Base-by-base conservation (phyloP, 2,113 vertebrate genomes). In the Leiothrix lutea region DNA sequence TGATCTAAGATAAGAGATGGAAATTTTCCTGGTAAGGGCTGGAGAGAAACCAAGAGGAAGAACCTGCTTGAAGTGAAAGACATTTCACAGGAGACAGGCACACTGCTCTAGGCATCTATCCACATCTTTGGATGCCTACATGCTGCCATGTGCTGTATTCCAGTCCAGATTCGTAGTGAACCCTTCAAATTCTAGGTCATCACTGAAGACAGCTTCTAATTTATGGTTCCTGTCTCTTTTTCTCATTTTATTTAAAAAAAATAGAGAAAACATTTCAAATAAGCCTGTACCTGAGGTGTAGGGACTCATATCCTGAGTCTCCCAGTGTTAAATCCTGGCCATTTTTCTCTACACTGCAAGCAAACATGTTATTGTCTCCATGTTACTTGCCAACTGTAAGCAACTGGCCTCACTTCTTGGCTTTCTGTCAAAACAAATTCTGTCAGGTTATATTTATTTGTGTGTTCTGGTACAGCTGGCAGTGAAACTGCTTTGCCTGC, bases 391-490 rank as follows among this genome's bases (percentile, higher is more conserved):
- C 94, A 92, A 54, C 61, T 85, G 47, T 66, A 44, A 82, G 33
- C 28, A 58, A 89, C 75, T 94, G 80, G 72, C 61, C 58, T 25
- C 56, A 75, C 72, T 95, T 91, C 81, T 92, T 17, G 40, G 69
- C 66, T 77, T 57, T 65, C 45, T 77, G 42, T 94, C 92, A 95
- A 92, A 88, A 86, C 38, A 88, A 93, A 94, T 53, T 91, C 81
- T 80, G 57, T 77, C 73, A 82, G 69, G 38, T 93, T 96, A 86
- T 47, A 77, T 83, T 86, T 91, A 62, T 70, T 89, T 87, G 40
- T 89, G 58, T 83, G 64, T 80, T 92, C 89, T 92, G 67, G 54
- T 64, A 83, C 38, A 90, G 54, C 61, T 93, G 67, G 88, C 57
- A 89, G 48, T 28, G 44, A 85, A 91, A 91, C 40, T 56, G 28